Conservation (phyloP, 2,888 invertebrate genomes). For the Ctena decussata region DNA sequence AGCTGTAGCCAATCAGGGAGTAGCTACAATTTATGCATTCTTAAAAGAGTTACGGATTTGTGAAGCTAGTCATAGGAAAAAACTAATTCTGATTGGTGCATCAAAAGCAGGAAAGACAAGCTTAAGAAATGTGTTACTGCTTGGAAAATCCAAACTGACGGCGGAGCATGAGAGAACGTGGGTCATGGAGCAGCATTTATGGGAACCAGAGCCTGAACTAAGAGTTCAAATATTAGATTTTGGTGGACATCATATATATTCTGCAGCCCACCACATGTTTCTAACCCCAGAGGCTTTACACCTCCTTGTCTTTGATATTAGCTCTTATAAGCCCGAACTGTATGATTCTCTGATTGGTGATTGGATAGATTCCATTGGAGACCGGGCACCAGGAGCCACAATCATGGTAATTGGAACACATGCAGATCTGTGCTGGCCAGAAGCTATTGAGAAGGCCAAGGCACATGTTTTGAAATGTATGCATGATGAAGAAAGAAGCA, state of each 20-base stretch:
- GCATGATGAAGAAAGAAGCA: constrained; percentile 74
- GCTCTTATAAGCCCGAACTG: constrained; percentile 67
- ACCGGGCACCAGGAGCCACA: constrained; percentile 78
- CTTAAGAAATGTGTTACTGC: constrained; percentile 78
- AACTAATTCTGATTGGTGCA: constrained; percentile 82
- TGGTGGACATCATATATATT: constrained; percentile 84
- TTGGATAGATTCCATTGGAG: constrained; percentile 82
- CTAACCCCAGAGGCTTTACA: constrained; percentile 82
- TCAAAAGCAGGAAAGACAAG: constrained; percentile 83
- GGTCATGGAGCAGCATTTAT: constrained; percentile 82
- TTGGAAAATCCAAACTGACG: constrained; percentile 78
- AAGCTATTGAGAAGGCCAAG: constrained; percentile 69
- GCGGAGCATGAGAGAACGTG: constrained; percentile 81
- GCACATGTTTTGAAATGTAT: constrained; percentile 75
- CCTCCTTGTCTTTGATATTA: constrained; percentile 80
- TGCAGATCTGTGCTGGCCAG: constrained; percentile 75
- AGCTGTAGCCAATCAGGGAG: constrained; percentile 78
- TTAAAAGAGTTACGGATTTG: constrained; percentile 78
- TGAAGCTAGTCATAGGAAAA: constrained; percentile 80
- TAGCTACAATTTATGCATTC: constrained; percentile 72
- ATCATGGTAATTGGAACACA: constrained; percentile 81
- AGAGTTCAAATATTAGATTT: constrained; percentile 82
- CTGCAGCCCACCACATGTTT: constrained; percentile 84
- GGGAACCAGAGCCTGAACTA: constrained; percentile 82
- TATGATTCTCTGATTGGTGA: constrained; percentile 77